phyloP scores from a whole-genome alignment of 2,888 invertebrate species.

The Drosophila affinis region DNA sequence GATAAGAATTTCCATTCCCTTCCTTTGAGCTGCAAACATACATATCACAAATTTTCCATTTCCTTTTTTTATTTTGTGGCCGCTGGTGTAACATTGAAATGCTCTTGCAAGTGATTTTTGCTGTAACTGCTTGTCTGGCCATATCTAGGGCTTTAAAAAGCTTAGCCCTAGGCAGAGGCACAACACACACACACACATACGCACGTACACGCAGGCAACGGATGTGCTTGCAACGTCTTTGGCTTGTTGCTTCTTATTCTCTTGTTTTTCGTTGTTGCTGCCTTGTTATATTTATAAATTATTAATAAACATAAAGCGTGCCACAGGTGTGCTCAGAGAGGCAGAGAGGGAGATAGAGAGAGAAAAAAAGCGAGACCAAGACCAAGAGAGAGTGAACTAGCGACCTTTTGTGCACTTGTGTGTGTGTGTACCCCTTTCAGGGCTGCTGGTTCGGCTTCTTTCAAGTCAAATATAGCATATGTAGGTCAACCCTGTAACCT shows the following conservation, averaged over 20 bases:
- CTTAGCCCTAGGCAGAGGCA: slow-evolving; percentile 9
- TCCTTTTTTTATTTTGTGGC: slow-evolving; percentile 2
- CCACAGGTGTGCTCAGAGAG: slow-evolving; percentile 66
- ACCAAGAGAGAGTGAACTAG: slow-evolving; percentile 1
- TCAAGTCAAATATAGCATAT: background rate
- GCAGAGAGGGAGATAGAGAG: slow-evolving; percentile 33
- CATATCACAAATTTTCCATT: slow-evolving; percentile 9
- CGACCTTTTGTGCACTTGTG: slow-evolving; percentile 33
- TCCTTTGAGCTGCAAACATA: slow-evolving; percentile 11
- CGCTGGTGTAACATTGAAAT: slow-evolving; percentile 56
- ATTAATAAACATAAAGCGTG: slow-evolving; percentile 75
- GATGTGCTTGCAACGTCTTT: slow-evolving; percentile 40
- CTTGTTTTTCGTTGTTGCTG: slow-evolving; percentile 27
- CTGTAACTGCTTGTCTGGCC: background rate
- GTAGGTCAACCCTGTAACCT: background rate
- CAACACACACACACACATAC: background rate
- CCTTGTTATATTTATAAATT: slow-evolving; percentile 66
- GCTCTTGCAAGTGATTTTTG: slow-evolving; percentile 17
- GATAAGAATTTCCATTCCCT: slow-evolving; percentile 40
- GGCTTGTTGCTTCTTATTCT: slow-evolving; percentile 21
- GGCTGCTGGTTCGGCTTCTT: slow-evolving; percentile 1
- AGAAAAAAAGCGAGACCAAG: background rate
- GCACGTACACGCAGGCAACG: background rate
- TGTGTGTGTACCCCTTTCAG: slow-evolving; percentile 19
- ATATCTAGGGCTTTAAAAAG: slow-evolving; percentile 5